Evolutionary conservation across 1,140 invertebrate species (phyloP), one percentile per base, ranked within the genome.

Genomic region (Drosophila sturtevanti): DNA sequence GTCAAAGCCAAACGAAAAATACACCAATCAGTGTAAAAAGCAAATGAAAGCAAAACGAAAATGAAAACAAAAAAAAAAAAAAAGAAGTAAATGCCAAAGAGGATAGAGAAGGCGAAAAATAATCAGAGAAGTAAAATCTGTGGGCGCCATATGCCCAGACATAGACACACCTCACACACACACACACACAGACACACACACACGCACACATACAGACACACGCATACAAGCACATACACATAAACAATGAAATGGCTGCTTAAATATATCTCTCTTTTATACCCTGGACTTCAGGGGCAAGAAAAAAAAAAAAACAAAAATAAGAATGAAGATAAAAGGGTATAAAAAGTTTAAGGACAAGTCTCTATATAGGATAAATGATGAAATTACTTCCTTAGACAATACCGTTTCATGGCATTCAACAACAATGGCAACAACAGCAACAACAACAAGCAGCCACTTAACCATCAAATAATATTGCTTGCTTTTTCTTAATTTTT

Each of bases 11-110:
- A 73, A 78, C 77, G 80, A 77, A 74, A 89, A 89, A 89, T 89
- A 89, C 84, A 84, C 87, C 84, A 89, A 89, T 89, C 84, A 89
- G 78, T 89, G 77, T 89, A 89, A 89, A 89, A 89, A 84, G 77
- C 70, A 80, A 69, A 31, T 59, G 18, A 70, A 34, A 55, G 9
- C 44, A 7, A 60, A 56, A 56, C 22, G 44, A 62, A 41, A 44
- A 44, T 58, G 16, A 70, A 31, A 68, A n/a, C n/a, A n/a, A 54
- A 62, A 51, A 55, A 11, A 41, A 7, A 60, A 51, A 56, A 62
- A 35, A 37, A 48, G 55, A n/a, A 38, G 27, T 37, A 60, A 38
- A 16, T 27, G 44, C 10, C 12, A 35, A 51, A 61, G 66, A 54
- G 7, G 9, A 16, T 41, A 41, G 52, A 41, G 52, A 82, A 77